phyloP scores from a whole-genome alignment of 2,888 invertebrate genomes.

The Lepetodrilus schrolli region DNA sequence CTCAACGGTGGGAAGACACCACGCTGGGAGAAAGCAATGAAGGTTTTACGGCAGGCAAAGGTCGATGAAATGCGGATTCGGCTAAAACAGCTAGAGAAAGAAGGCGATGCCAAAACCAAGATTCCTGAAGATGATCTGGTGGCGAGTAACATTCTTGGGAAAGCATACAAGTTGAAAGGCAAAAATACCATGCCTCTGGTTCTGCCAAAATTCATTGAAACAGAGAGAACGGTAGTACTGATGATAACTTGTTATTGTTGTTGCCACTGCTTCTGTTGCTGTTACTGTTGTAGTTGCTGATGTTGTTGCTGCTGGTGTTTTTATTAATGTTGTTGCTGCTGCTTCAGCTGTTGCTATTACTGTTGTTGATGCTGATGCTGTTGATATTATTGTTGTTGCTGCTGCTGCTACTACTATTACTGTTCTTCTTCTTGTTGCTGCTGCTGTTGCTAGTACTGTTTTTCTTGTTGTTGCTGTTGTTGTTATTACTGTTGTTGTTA shows the following conservation, averaged over 20 bases:
- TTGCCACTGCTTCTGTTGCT: neutral
- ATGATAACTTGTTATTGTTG: constrained; percentile 25
- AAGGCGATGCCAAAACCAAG: constrained; percentile 11
- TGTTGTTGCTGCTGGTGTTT: no score
- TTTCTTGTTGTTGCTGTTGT: no score
- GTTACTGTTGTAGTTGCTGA: no score
- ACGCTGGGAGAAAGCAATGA: constrained; percentile 53
- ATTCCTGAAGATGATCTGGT: constrained; percentile 32
- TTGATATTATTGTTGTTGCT: no score
- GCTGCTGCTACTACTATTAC: no score
- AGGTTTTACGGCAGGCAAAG: constrained; percentile 43
- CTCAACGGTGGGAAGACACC: constrained; percentile 56
- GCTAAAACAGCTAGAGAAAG: constrained; percentile 43
- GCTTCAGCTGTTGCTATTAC: no score
- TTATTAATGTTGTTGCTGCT: no score
- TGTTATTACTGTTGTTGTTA: no score
- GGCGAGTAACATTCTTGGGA: constrained; percentile 60
- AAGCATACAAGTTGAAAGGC: constrained; percentile 57
- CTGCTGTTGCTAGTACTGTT: no score
- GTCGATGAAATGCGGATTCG: constrained; percentile 46
- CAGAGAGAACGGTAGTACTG: constrained; percentile 50
- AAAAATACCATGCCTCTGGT: constrained; percentile 53
- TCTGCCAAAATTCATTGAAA: constrained; percentile 53
- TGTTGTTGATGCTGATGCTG: no score
- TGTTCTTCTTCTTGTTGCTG: no score